Conservation (phyloP, 2,888 invertebrate genomes). For the Glyphotaelius pellucidus region DNA sequence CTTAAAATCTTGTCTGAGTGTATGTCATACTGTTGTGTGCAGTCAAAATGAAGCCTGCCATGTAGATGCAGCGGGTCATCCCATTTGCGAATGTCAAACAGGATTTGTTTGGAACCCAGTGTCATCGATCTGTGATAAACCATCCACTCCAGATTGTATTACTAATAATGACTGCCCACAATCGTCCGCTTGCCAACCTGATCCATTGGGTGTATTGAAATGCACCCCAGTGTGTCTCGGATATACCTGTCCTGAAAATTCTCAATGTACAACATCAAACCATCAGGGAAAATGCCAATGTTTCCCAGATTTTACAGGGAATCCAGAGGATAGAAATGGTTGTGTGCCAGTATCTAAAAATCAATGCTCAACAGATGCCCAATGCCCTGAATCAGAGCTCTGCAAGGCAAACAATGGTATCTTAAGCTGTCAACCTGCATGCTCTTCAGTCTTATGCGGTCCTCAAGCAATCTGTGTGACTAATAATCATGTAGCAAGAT, state of each 20-base stretch:
- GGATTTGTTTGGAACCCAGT: constrained; percentile 91
- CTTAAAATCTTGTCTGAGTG: constrained; percentile 83
- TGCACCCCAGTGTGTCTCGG: constrained; percentile 87
- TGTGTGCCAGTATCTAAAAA: constrained; percentile 85
- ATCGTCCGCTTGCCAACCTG: constrained; percentile 86
- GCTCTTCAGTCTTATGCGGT: constrained; percentile 87
- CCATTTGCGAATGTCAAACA: constrained; percentile 88
- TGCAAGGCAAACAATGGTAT: constrained; percentile 82
- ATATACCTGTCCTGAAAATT: constrained; percentile 90
- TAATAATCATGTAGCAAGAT: constrained; percentile 92
- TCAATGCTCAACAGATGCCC: constrained; percentile 87
- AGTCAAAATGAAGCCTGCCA: constrained; percentile 89
- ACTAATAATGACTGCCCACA: constrained; percentile 84
- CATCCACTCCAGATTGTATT: constrained; percentile 89
- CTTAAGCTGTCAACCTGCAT: constrained; percentile 86
- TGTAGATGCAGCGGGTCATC: constrained; percentile 81
- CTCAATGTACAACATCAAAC: constrained; percentile 85
- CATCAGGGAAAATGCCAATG: constrained; percentile 91
- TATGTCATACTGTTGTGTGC: constrained; percentile 89
- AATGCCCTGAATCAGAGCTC: constrained; percentile 89
- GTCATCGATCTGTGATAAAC: constrained; percentile 89
- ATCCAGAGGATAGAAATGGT: constrained; percentile 93
- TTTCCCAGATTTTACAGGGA: constrained; percentile 88
- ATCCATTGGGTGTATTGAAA: constrained; percentile 90
- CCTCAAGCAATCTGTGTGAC: constrained; percentile 92